phyloP scores from a whole-genome alignment of 2,888 invertebrate genomes.

The Psococerastis gibbosa region DNA sequence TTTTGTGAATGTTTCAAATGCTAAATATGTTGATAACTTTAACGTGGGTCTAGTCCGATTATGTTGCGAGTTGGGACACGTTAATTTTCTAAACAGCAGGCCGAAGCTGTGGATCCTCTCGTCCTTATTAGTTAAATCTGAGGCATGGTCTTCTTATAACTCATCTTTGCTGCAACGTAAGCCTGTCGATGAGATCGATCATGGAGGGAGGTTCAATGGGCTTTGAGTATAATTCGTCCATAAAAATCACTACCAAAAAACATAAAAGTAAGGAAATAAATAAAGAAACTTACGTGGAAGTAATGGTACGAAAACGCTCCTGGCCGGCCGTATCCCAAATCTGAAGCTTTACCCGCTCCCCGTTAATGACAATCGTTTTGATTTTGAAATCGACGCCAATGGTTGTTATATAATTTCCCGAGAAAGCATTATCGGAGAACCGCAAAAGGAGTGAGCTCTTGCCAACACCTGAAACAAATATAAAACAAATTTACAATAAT shows the following conservation, averaged over 20 bases:
- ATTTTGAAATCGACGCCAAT: constrained; percentile 99
- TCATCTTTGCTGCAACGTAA: no score
- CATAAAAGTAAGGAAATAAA: no score
- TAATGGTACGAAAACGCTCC: constrained; percentile 94
- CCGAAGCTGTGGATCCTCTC: no score
- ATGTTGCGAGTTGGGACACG: no score
- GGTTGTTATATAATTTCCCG: constrained; percentile 94
- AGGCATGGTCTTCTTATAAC: no score
- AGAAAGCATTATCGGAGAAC: constrained; percentile 97
- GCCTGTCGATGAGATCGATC: no score
- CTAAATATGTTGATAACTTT: no score
- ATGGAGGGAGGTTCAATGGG: not conserved
- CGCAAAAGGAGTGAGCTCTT: constrained; percentile 92
- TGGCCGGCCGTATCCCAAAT: constrained; percentile 99
- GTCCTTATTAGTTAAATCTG: no score
- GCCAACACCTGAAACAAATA: constrained; percentile 64
- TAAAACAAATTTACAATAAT: no score
- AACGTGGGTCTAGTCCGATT: no score
- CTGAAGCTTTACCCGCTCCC: constrained; percentile 79
- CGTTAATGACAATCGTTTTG: constrained; percentile 81
- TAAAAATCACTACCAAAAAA: constrained; percentile 5
- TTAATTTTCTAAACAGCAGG: no score
- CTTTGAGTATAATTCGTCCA: not conserved
- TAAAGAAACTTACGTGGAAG: constrained; percentile 73
- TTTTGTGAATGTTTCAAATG: no score